A percentile compares a stretch with the other conserved stretches of the same genome.
Conservation (phyloP, 2,797 vertebrate species). For the Enteromius viviparus region DNA sequence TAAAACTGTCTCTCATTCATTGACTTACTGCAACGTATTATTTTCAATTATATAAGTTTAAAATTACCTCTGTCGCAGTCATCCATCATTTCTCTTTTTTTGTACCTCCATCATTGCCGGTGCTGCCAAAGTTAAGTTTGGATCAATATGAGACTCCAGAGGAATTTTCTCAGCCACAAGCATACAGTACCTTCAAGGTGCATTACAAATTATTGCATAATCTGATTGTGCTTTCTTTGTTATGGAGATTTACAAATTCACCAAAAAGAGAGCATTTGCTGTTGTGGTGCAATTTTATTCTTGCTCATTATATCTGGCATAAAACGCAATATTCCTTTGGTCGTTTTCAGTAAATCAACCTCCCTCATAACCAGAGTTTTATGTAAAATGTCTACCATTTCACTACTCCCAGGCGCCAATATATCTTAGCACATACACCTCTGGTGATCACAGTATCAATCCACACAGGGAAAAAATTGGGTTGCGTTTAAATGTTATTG, state of each 20-base stretch:
- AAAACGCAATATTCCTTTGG: conserved; percentile 36
- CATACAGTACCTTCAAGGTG: neutral
- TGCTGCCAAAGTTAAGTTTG: conserved; percentile 53
- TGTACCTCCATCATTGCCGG: neutral
- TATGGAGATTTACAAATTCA: neutral
- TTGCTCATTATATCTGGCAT: conserved; percentile 23
- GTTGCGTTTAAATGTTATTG: conserved; percentile 25
- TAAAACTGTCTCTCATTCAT: conserved; percentile 8
- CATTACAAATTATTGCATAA: conserved; percentile 19
- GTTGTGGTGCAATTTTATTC: conserved; percentile 18
- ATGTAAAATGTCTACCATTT: conserved; percentile 44
- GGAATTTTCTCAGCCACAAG: conserved; percentile 44
- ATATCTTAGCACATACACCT: conserved; percentile 14
- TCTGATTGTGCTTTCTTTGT: conserved; percentile 3
- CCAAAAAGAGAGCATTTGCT: neutral
- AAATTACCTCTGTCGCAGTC: conserved; percentile 38
- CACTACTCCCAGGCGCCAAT: conserved; percentile 43
- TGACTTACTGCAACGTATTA: conserved; percentile 24
- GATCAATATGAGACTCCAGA: conserved; percentile 50
- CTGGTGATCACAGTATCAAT: conserved; percentile 36
- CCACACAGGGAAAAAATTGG: neutral
- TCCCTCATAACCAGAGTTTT: conserved; percentile 43
- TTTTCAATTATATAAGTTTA: conserved; percentile 38
- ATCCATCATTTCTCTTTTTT: conserved; percentile 49
- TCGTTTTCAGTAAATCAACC: conserved; percentile 40